Evolutionary conservation across 2,888 invertebrate species (phyloP).

Genomic region (Imbricaverruca yamaguchii): DNA sequence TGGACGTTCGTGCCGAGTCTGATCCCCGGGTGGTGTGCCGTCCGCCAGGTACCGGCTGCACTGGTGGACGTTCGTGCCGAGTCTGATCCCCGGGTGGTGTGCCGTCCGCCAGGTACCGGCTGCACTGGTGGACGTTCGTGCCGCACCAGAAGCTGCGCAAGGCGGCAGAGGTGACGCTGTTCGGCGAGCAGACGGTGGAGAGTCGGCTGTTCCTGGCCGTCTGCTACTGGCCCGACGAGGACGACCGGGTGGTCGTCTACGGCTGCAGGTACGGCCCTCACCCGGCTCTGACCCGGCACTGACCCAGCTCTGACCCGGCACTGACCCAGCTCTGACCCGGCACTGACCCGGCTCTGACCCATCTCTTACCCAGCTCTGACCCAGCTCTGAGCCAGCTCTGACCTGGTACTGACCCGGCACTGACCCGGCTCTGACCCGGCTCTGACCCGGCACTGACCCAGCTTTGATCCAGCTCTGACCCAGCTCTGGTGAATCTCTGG

Average conservation of each 20-base stretch:
- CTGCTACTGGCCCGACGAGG: slow-evolving; percentile 63
- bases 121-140: slow-evolving; percentile 59
- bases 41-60: slow-evolving; percentile 51
- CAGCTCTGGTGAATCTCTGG: no score
- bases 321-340: no score
- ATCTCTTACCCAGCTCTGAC: no score
- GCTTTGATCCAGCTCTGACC: no score
- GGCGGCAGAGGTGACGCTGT: slow-evolving; percentile 53
- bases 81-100: not conserved
- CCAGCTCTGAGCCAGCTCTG: no score
- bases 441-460: no score
- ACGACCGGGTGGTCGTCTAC: slow-evolving; percentile 57
- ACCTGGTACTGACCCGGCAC: no score
- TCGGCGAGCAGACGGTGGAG: slow-evolving; percentile 49
- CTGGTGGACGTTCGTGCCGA: slow-evolving; percentile 57
- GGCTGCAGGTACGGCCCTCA: slow-evolving; percentile 53
- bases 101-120: slow-evolving; percentile 46
- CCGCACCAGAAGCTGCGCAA: slow-evolving; percentile 50
- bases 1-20: no score
- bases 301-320: no score
- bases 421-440: no score
- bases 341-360: no score
- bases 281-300: no score
- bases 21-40: not conserved
- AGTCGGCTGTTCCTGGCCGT: slow-evolving; percentile 54